These are phyloP conservation scores for Strongylocentrotus purpuratus DNA, from an alignment of 35 echinoderm and acorn worm genomes.

Conservation along the genomic window DNA sequence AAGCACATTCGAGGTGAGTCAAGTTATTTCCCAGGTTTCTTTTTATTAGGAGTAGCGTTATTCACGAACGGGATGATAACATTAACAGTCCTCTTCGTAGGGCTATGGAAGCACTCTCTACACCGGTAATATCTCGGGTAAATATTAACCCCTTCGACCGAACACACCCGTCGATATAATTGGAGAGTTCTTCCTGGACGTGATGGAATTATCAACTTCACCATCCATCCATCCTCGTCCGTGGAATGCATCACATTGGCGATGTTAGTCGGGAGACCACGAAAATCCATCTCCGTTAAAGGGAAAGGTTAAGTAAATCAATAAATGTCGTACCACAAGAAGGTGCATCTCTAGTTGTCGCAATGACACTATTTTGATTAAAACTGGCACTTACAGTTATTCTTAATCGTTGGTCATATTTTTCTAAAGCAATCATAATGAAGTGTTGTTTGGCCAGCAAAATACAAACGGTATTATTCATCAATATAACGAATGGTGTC, in stretches of 20 bases:
- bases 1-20: conserved; percentile 37
- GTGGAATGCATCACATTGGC: not conserved
- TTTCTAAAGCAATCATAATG: not conserved
- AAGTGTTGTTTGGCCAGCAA: not conserved
- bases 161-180: conserved; percentile 11
- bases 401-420: not conserved
- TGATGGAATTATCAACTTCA: conserved; percentile 11
- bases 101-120: not conserved
- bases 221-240: not conserved
- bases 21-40: not conserved
- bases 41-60: not conserved
- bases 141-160: not conserved
- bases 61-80: not conserved
- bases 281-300: not conserved
- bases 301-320: not conserved
- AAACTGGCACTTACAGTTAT: not conserved
- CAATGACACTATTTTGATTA: not conserved
- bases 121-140: not conserved
- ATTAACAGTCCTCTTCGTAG: not conserved
- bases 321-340: not conserved
- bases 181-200: not conserved
- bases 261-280: not conserved
- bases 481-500: no score
- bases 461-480: no score
- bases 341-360: not conserved